Percentiles rank a stretch among this genome's conserved stretches.
Evolutionary conservation across 2,888 invertebrate genomes (phyloP).

Genomic region (Melanotus villosus): DNA sequence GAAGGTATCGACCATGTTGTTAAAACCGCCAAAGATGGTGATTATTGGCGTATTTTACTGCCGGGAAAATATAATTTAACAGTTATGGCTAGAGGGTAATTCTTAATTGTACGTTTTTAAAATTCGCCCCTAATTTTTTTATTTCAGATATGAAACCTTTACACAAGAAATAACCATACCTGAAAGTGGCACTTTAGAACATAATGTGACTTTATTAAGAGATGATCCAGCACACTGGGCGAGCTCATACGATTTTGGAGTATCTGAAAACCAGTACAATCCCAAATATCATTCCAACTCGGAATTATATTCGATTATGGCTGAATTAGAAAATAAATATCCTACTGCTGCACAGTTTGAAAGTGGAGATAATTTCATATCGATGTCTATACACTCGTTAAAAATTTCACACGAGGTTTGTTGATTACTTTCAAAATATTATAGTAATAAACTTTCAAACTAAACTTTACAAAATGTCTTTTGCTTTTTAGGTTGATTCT

Average conservation of each 20-base stretch:
- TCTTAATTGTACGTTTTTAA: too few species aligned
- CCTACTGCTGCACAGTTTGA: conserved; percentile 79
- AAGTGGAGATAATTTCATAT: conserved; percentile 78
- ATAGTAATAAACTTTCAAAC: background rate
- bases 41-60: conserved; percentile 92
- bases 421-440: background rate
- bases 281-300: conserved; percentile 77
- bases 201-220: conserved; percentile 87
- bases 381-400: conserved; percentile 78
- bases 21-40: conserved; percentile 81
- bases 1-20: conserved; percentile 82
- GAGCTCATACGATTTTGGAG: conserved; percentile 83
- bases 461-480: background rate
- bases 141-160: conserved; percentile 74
- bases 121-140: too few species aligned
- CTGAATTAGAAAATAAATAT: conserved; percentile 79
- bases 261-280: conserved; percentile 76
- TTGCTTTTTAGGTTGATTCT: conserved; percentile 75
- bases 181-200: conserved; percentile 71
- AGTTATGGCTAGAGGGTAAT: conserved; percentile 79
- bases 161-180: conserved; percentile 77
- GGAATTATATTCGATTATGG: conserved; percentile 77
- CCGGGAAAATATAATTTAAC: conserved; percentile 91
- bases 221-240: conserved; percentile 89
- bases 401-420: conserved; percentile 81